Percentiles rank a stretch among this genome's conserved stretches.
phyloP scores from a whole-genome alignment of 1,140 invertebrate species.

The Drosophila ananassae region DNA sequence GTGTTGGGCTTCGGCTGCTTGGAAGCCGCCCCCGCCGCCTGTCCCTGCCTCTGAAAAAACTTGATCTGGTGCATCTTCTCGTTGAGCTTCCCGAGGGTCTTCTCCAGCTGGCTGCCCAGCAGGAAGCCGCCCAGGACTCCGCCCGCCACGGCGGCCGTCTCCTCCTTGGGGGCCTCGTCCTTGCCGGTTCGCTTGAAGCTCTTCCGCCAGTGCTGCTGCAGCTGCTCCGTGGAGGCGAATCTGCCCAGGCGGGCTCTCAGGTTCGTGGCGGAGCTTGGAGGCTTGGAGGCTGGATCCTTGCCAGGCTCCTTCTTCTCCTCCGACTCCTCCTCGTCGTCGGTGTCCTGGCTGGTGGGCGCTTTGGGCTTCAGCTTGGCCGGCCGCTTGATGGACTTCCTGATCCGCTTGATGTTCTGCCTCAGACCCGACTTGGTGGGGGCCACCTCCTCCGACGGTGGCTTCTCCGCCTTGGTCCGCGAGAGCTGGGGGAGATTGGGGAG shows the following conservation, averaged over 20 bases:
- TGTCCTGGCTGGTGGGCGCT: constrained; percentile 10
- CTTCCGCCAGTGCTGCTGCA: constrained; percentile 64
- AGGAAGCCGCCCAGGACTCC: constrained; percentile 19
- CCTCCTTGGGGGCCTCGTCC: not conserved
- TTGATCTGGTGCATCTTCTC: constrained; percentile 74
- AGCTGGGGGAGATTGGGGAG: constrained; percentile 24
- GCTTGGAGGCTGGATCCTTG: not conserved
- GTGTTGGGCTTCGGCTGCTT: constrained; percentile 54
- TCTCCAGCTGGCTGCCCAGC: constrained; percentile 48
- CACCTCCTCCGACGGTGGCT: not conserved
- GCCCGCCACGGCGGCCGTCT: not conserved
- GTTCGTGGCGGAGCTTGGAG: constrained; percentile 2
- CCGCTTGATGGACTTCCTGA: constrained; percentile 70
- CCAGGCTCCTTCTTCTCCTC: not conserved
- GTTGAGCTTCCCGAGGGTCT: constrained; percentile 65
- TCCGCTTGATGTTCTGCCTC: constrained; percentile 57
- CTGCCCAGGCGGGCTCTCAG: constrained; percentile 48
- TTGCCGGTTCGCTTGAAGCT: constrained; percentile 44
- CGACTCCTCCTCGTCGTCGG: constrained; percentile 18
- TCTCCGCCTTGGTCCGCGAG: constrained; percentile 1
- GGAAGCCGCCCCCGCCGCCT: not conserved
- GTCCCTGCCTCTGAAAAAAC: constrained; percentile 52
- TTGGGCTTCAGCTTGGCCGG: constrained; percentile 24
- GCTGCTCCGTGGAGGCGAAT: constrained; percentile 55
- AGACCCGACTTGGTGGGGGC: constrained; percentile 20